phyloP scores from a whole-genome alignment of 1,140 invertebrate species.

The Anagrus nilaparvatae region DNA sequence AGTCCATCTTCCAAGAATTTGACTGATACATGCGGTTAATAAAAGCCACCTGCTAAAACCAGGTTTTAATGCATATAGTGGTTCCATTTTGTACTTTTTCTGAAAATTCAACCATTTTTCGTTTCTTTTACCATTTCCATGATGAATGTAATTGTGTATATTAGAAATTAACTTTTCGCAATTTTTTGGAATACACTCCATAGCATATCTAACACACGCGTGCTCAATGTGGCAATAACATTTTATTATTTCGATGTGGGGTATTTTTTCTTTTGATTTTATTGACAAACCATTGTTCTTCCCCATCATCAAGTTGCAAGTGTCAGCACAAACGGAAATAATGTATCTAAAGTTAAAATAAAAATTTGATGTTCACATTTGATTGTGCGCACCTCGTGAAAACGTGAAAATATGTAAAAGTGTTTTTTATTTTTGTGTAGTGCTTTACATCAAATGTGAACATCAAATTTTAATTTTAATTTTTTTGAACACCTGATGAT shows the following conservation, averaged over 20 bases:
- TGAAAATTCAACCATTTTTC: background rate
- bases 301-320: slow-evolving; percentile 33
- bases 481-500: slow-evolving; percentile 19
- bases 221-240: slow-evolving; percentile 34
- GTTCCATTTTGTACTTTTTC: background rate
- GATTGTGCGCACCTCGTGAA: too few species aligned
- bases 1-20: background rate
- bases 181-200: slow-evolving; percentile 24
- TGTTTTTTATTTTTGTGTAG: too few species aligned
- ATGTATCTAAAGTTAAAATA: slow-evolving; percentile 23
- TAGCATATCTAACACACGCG: slow-evolving; percentile 29
- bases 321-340: slow-evolving; percentile 32
- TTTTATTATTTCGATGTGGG: slow-evolving; percentile 28
- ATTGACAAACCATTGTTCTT: slow-evolving; percentile 27
- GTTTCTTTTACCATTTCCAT: background rate
- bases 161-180: slow-evolving; percentile 22
- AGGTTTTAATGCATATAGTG: background rate
- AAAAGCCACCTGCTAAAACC: background rate
- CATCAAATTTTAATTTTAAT: slow-evolving; percentile 17
- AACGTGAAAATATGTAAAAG: slow-evolving; percentile 19
- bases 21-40: background rate
- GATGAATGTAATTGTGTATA: background rate
- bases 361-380: background rate
- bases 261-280: slow-evolving; percentile 19
- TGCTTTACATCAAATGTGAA: too few species aligned